phyloP scores from a whole-genome alignment of 2,797 vertebrate species.

The Sebastes variabilis region DNA sequence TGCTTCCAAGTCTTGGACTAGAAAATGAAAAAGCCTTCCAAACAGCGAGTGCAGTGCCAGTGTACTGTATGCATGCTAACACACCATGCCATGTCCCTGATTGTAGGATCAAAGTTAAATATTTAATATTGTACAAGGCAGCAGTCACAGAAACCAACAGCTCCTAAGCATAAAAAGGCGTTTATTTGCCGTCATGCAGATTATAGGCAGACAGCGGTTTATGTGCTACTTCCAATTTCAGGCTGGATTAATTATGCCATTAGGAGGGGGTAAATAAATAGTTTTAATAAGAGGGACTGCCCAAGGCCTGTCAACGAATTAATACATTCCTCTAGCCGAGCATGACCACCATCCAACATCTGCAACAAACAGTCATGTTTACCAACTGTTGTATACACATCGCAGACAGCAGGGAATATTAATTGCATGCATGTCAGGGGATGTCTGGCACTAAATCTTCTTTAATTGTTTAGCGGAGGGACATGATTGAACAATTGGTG shows the following conservation, averaged over 20 bases:
- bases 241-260: constrained; percentile 76
- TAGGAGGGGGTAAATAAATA: constrained; percentile 71
- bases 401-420: constrained; percentile 60
- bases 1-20: not conserved
- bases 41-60: not conserved
- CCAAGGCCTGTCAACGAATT: constrained; percentile 61
- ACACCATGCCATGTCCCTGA: not conserved
- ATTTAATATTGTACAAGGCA: constrained; percentile 34
- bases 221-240: constrained; percentile 74
- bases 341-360: constrained; percentile 70
- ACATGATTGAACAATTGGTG: constrained; percentile 38
- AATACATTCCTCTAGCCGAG: constrained; percentile 72
- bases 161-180: constrained; percentile 38
- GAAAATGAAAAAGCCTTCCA: not conserved
- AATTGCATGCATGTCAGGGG: constrained; percentile 64
- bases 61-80: not conserved
- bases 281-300: constrained; percentile 71
- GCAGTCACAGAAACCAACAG: constrained; percentile 35
- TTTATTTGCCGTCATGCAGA: constrained; percentile 64
- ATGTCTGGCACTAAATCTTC: constrained; percentile 57
- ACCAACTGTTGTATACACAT: constrained; percentile 67
- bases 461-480: constrained; percentile 60
- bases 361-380: constrained; percentile 71
- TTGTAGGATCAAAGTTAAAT: constrained; percentile 31
- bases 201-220: constrained; percentile 66